Base-by-base conservation (phyloP, 2,797 vertebrate species). In the Pagetopsis macropterus region DNA sequence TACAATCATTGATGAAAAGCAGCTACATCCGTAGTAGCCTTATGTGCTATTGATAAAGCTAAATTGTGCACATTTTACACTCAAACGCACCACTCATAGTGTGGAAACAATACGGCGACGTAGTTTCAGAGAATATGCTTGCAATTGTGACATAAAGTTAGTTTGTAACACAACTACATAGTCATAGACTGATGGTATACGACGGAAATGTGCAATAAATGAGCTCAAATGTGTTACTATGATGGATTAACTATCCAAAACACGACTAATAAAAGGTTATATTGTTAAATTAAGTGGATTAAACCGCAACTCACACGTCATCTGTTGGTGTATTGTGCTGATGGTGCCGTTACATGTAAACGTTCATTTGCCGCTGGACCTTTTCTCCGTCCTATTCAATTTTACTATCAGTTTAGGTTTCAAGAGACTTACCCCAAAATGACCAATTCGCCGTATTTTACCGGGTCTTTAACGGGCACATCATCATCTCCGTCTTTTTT, bases 361-460 rank as follows among this genome's bases (percentile, higher is more conserved):
- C 52, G 33, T 73, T 70, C 2, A 80, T 81, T 76, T 59, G 1
- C 44, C 19, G 40, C 49, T 55, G 74, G 67, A 82, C 67, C 69
- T 55, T 23, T 67, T 76, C 59, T 57, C 44, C 57, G 63, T 71
- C 65, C 72, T 17, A 66, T 59, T 78, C 70, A 54, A 14, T 63
- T 31, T 60, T 51, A 62, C 41, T 76, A 48, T 44, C 12, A 55
- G n/a, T 59, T 3, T 43, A 80, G 44, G 16, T 67, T 52, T 58
- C 1, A 56, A 61, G 12, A 81, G 79, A 95, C 97, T 97, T 92
- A 98, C 97, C 97, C 97, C 86, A 98, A 91, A 59, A 98, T 96
- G 93, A 98, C 95, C 93, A 98, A 92, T 87, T 98, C 97, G 79
- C 97, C 97, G 89, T 98, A 98, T 94, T 97, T 98, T 80, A 97